Percentiles rank a stretch among this genome's conserved stretches.
Evolutionary conservation across 2,113 vertebrate genomes (phyloP).

Genomic region (Tachysurus fulvidraco): DNA sequence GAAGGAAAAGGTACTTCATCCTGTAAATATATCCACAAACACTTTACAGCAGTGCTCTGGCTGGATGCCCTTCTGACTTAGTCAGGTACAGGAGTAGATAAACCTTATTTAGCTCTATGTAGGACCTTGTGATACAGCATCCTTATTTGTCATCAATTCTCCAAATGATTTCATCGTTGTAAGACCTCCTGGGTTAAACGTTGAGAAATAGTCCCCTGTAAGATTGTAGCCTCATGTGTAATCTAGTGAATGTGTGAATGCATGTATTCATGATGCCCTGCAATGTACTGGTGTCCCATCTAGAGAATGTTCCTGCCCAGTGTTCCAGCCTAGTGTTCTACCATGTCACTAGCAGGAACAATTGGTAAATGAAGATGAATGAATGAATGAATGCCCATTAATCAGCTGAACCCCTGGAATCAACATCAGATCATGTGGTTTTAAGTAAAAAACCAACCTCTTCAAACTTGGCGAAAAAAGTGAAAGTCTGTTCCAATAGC

Average conservation of each 20-base stretch:
- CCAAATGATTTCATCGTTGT: not conserved
- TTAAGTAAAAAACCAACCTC: not conserved
- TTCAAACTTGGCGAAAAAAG: not conserved
- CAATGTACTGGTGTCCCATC: not conserved
- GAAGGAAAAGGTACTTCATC: constrained; percentile 1
- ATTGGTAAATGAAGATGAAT: not conserved
- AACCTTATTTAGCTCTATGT: not conserved
- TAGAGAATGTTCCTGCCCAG: not conserved
- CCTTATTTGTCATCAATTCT: not conserved
- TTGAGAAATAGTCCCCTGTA: not conserved
- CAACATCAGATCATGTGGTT: not conserved
- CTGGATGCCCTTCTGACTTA: not conserved
- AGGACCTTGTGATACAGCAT: not conserved
- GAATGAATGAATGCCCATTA: not conserved
- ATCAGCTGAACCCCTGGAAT: not conserved
- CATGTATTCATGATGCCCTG: not conserved
- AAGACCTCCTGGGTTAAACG: not conserved
- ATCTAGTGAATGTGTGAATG: not conserved
- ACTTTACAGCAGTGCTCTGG: not conserved
- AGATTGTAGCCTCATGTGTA: not conserved
- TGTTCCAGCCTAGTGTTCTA: not conserved
- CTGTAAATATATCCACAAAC: not conserved
- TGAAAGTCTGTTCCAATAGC: not conserved
- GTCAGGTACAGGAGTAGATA: not conserved
- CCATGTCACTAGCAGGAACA: not conserved